These are phyloP conservation scores for Caenorhabditis sp. DNA, from an alignment of 2,888 invertebrate genomes.

Conservation along the genomic window DNA sequence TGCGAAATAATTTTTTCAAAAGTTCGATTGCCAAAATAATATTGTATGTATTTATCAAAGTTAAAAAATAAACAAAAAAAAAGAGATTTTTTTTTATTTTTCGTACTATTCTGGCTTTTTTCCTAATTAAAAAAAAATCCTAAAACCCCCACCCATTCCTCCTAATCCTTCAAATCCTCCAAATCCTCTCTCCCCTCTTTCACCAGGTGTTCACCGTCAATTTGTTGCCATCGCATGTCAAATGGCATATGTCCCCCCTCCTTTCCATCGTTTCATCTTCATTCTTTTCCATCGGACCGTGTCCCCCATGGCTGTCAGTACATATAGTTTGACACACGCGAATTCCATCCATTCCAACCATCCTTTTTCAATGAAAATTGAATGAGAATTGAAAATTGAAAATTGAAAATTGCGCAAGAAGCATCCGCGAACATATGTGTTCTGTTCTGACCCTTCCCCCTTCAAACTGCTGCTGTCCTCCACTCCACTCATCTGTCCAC, in stretches of 20 bases:
- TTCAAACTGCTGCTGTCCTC: slow-evolving; percentile 44
- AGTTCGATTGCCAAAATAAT: too few relatives aligned
- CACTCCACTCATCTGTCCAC: too few relatives aligned
- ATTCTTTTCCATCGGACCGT: slow-evolving; percentile 28
- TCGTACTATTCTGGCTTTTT: not conserved
- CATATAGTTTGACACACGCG: too few relatives aligned
- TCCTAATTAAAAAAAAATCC: not conserved
- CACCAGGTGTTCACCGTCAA: slow-evolving; percentile 30
- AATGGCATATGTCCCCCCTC: slow-evolving; percentile 1
- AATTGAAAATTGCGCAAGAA: slow-evolving; percentile 28
- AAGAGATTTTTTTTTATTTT: slow-evolving; percentile 5
- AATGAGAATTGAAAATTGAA: too few relatives aligned
- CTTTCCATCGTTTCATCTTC: slow-evolving; percentile 5
- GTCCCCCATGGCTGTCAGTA: not conserved
- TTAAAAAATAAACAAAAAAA: too few relatives aligned
- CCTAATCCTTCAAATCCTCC: too few relatives aligned
- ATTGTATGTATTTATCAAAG: too few relatives aligned
- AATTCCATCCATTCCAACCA: slow-evolving; percentile 15
- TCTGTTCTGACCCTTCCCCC: not conserved
- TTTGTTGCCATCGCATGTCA: slow-evolving; percentile 20
- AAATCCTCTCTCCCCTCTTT: too few relatives aligned
- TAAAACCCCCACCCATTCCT: too few relatives aligned
- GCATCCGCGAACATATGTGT: too few relatives aligned
- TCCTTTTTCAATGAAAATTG: too few relatives aligned
- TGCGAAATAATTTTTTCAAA: too few relatives aligned